phyloP scores from a whole-genome alignment of 1,140 invertebrate genomes.

The Eriosoma lanigerum region DNA sequence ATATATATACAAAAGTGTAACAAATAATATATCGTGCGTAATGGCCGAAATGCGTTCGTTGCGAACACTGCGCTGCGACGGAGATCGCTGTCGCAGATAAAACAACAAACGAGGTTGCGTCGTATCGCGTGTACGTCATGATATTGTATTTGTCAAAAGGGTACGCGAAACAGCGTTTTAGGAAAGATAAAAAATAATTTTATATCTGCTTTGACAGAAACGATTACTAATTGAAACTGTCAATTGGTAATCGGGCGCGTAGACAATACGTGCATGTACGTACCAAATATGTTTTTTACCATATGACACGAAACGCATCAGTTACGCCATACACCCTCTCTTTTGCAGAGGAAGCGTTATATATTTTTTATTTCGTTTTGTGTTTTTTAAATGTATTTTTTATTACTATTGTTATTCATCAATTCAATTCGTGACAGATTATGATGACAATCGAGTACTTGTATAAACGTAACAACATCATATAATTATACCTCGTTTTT shows the following conservation, averaged over 20 bases:
- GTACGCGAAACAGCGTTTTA: not conserved
- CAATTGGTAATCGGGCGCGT: not conserved
- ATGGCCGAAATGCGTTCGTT: not conserved
- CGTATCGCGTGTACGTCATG: too few species aligned
- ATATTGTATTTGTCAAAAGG: not conserved
- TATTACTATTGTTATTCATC: too few species aligned
- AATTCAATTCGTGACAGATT: not conserved
- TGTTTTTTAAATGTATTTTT: not conserved
- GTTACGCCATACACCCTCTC: not conserved
- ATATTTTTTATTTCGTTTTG: too few species aligned
- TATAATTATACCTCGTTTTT: too few species aligned
- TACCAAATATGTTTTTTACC: not conserved
- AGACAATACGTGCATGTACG: not conserved
- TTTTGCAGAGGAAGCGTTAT: too few species aligned
- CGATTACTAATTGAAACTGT: constrained; percentile 31
- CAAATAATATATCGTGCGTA: not conserved
- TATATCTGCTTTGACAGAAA: not conserved
- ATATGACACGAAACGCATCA: constrained; percentile 30
- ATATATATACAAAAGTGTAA: too few species aligned
- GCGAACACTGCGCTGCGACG: not conserved
- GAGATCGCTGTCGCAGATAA: not conserved
- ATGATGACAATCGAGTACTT: not conserved
- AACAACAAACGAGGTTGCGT: not conserved
- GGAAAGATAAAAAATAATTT: too few species aligned
- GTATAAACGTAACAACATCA: too few species aligned